Base-by-base conservation (phyloP, 2,888 invertebrate species). In the Drosophila meridiana region DNA sequence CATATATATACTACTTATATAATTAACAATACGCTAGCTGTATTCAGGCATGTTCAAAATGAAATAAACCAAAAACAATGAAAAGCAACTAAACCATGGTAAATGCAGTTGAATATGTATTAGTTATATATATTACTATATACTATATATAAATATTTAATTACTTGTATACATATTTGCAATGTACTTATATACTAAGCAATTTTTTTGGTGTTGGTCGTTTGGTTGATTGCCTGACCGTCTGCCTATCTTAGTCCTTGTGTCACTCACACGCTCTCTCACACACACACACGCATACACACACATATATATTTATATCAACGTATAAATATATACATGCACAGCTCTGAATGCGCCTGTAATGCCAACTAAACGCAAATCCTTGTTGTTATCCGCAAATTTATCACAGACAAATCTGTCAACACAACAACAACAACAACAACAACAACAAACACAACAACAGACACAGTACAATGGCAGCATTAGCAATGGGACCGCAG, bases 341-440 rank as follows among this genome's bases (percentile, higher is more conserved):
- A 78, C 63, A 58, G 71, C 60, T 63, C 68, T 80, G 57, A 76
- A 80, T 71, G 76, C 68, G 76, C 58, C 68, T 76, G 76, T 69
- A 80, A 71, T 67, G 81, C 73, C 79, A 80, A 83, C 87, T 89
- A 86, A 83, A 87, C 82, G 90, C 80, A 86, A 83, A 90, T 91
- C 90, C 87, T 87, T 90, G 90, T 87, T 86, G 86, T 90, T 90
- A 86, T 86, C 91, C 82, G 77, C 79, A 90, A 86, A 91, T 87
- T 86, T 89, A 88, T 90, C 86, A 85, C 90, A 89, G 89, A 89
- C 91, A 87, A 90, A 88, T 84, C 89, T 91, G 83, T 89, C 89
- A 87, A 78, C 89, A 83, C 90, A 90, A 79, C 82, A 64, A 74
- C 84, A 81, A 82, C 82, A 63, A 70, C 81, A 63, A 73, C 83